A percentile compares a stretch with the other conserved stretches of the same genome.
These are phyloP conservation scores for Ahaetulla prasina DNA, from an alignment of 2,113 vertebrate genomes.

Conservation along the genomic window DNA sequence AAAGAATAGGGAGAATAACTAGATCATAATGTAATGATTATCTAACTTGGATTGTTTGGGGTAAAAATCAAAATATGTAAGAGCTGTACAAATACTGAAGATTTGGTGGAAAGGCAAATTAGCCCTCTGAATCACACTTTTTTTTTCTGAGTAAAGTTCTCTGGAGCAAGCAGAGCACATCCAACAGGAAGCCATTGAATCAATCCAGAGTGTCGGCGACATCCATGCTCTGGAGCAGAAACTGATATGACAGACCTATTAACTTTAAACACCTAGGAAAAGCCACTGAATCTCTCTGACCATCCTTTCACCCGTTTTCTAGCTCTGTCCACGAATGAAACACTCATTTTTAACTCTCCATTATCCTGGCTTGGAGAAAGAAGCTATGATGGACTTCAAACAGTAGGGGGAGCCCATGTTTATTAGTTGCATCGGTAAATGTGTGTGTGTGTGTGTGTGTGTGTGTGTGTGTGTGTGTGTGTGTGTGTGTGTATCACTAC, in stretches of 20 bases:
- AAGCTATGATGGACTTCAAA: not conserved
- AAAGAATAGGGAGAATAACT: not conserved
- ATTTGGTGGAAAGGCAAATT: not conserved
- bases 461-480: not conserved
- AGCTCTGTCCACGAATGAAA: not conserved
- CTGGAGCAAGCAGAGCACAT: not conserved
- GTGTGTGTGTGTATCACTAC: not conserved
- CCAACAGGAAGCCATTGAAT: not conserved
- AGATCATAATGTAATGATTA: not conserved
- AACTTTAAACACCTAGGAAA: not conserved
- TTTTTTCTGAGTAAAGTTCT: not conserved
- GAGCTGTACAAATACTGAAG: not conserved
- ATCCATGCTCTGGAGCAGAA: not conserved
- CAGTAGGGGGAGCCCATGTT: constrained; percentile 9
- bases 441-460: not conserved
- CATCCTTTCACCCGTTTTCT: not conserved
- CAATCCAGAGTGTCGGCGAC: not conserved
- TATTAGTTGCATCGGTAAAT: not conserved
- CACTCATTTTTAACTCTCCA: not conserved
- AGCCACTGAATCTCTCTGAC: not conserved
- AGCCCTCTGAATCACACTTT: not conserved
- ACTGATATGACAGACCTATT: not conserved
- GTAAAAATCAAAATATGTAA: not conserved
- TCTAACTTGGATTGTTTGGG: not conserved
- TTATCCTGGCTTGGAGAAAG: not conserved